Conservation (phyloP, 2,888 invertebrate species). For the Boloria selene region DNA sequence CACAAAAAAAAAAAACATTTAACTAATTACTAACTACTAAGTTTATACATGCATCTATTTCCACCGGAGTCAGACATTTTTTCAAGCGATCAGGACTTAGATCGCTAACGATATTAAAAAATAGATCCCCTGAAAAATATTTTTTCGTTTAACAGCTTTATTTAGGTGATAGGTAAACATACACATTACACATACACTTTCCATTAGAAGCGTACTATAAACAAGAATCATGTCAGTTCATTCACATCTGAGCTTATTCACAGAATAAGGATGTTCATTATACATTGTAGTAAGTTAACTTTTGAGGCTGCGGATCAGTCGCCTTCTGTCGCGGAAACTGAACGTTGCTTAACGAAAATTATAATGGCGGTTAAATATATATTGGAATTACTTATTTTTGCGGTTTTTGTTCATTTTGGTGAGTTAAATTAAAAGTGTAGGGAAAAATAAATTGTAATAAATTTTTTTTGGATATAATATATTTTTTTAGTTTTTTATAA, state of each 20-base stretch:
- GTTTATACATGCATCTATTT: too few species aligned
- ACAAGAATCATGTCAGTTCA: conserved; percentile 30
- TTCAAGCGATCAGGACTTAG: too few species aligned
- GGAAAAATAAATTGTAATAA: neutral
- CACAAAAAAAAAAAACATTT: too few species aligned
- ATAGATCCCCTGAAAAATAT: too few species aligned
- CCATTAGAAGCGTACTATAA: conserved; percentile 5
- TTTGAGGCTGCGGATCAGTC: conserved; percentile 30
- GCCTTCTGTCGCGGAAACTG: conserved; percentile 20
- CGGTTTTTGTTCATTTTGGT: conserved; percentile 33
- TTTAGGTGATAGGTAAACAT: neutral
- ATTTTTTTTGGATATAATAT: neutral
- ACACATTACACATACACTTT: conserved; percentile 9
- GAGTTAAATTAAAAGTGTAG: conserved; percentile 16
- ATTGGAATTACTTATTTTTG: conserved; percentile 24
- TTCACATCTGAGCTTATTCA: conserved; percentile 39
- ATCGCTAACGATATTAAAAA: too few species aligned
- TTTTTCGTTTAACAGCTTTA: neutral
- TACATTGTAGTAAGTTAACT: conserved; percentile 32
- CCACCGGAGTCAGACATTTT: too few species aligned
- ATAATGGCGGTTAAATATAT: conserved; percentile 35
- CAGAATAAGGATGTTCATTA: conserved; percentile 47
- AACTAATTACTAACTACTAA: too few species aligned
- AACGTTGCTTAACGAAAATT: conserved; percentile 10
- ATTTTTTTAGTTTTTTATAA: too few species aligned